Percentiles rank a stretch among this genome's conserved stretches.
These are phyloP conservation scores for Mesorhabditis spiculigera DNA, from an alignment of 2,888 invertebrate genomes.

Conservation along the genomic window DNA sequence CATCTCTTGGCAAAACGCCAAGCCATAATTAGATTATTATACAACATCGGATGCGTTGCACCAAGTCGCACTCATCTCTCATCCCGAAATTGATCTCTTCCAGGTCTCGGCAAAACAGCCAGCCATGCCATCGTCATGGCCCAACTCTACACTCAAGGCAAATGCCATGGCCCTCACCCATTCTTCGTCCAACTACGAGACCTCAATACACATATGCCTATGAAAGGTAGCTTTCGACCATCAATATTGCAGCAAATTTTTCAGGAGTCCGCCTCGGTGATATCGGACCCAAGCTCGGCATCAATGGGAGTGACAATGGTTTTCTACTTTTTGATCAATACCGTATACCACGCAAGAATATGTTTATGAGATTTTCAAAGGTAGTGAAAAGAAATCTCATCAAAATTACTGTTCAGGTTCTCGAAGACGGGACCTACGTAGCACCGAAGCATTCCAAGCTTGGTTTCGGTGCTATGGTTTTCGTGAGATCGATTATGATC, in stretches of 20 bases:
- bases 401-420: slow-evolving; percentile 31
- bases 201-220: slow-evolving; percentile 79
- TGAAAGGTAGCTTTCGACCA: slow-evolving; percentile 67
- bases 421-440: slow-evolving; percentile 79
- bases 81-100: neutral
- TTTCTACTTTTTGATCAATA: slow-evolving; percentile 83
- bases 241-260: neutral
- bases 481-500: slow-evolving; percentile 81
- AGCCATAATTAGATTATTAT: too few species aligned
- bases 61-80: too few species aligned
- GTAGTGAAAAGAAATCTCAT: slow-evolving; percentile 63
- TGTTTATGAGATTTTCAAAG: slow-evolving; percentile 91
- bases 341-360: slow-evolving; percentile 80
- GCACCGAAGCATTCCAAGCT: slow-evolving; percentile 78
- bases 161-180: slow-evolving; percentile 81
- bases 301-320: slow-evolving; percentile 73
- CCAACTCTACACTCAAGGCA: slow-evolving; percentile 74
- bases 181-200: slow-evolving; percentile 88
- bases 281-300: slow-evolving; percentile 83
- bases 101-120: slow-evolving; percentile 66
- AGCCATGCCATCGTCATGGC: slow-evolving; percentile 90
- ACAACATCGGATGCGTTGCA: too few species aligned
- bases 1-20: too few species aligned
- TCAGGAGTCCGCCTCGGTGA: slow-evolving; percentile 82
- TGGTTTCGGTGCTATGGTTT: slow-evolving; percentile 88